Percentiles rank a stretch among this genome's conserved stretches.
Evolutionary conservation across 2,888 invertebrate species (phyloP).

Genomic region (Mylabris sibirica): DNA sequence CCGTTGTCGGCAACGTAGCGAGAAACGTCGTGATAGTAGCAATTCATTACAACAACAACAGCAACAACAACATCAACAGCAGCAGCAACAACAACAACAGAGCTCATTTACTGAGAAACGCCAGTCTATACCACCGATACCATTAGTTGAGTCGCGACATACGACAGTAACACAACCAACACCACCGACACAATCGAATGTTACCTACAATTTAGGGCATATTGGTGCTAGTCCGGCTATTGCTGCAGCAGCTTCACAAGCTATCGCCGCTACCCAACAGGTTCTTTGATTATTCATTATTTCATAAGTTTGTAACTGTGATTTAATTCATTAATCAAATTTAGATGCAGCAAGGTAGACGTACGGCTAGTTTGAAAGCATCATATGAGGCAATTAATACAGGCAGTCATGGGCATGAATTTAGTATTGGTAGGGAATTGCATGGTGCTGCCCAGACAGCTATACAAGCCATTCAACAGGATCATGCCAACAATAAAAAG

Average conservation of each 20-base stretch:
- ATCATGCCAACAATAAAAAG: constrained; percentile 68
- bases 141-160: constrained; percentile 51
- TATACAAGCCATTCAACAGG: constrained; percentile 71
- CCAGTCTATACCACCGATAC: constrained; percentile 54
- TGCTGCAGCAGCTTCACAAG: constrained; percentile 93
- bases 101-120: constrained; percentile 63
- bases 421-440: constrained; percentile 74
- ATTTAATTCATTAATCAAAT: constrained; percentile 15
- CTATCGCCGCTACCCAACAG: constrained; percentile 94
- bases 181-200: constrained; percentile 60
- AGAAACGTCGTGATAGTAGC: constrained; percentile 79
- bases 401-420: constrained; percentile 67
- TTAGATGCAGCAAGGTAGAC: constrained; percentile 91
- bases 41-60: constrained; percentile 52
- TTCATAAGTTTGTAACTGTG: neutral
- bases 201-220: constrained; percentile 78
- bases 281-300: constrained; percentile 52
- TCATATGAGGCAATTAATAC: constrained; percentile 90
- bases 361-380: constrained; percentile 93
- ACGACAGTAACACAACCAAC: constrained; percentile 36
- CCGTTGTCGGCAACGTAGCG: constrained; percentile 66
- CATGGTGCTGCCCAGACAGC: constrained; percentile 78
- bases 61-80: too few relatives aligned
- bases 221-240: constrained; percentile 90
- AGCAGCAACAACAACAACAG: neutral